Evolutionary conservation across 2,797 vertebrate species (phyloP).

Genomic region (Eospalax fontanierii): DNA sequence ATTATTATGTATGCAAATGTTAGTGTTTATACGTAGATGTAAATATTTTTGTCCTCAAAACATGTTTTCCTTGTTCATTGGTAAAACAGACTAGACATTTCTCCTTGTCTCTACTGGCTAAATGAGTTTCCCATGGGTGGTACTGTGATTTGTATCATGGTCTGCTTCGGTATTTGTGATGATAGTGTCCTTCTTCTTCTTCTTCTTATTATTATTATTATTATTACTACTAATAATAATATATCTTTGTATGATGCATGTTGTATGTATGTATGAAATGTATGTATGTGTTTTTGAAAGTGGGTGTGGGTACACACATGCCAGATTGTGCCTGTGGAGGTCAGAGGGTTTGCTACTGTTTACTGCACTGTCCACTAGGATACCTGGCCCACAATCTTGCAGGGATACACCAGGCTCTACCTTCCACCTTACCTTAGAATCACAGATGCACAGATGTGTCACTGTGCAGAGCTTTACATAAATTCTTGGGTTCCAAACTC

Average conservation of each 20-base stretch:
- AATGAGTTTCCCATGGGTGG: neutral
- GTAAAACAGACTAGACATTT: too few relatives aligned
- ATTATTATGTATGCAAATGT: neutral
- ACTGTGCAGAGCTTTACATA: neutral
- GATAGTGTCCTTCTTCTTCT: neutral
- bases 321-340: too few relatives aligned
- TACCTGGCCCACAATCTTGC: too few relatives aligned
- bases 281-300: neutral
- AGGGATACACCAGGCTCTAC: too few relatives aligned
- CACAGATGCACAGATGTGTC: neutral
- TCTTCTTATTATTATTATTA: neutral
- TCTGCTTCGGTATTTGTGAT: too few relatives aligned
- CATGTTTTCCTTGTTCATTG: neutral
- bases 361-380: too few relatives aligned
- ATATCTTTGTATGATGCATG: neutral
- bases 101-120: neutral
- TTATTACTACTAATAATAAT: neutral
- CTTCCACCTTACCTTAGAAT: too few relatives aligned
- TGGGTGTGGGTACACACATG: neutral
- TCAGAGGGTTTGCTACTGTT: too few relatives aligned
- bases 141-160: neutral
- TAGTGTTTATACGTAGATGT: too few relatives aligned
- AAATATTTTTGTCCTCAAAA: neutral
- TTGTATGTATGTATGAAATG: neutral
- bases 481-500: neutral